Evolutionary conservation across 2,888 invertebrate species (phyloP).

Genomic region (Xanthia togata): DNA sequence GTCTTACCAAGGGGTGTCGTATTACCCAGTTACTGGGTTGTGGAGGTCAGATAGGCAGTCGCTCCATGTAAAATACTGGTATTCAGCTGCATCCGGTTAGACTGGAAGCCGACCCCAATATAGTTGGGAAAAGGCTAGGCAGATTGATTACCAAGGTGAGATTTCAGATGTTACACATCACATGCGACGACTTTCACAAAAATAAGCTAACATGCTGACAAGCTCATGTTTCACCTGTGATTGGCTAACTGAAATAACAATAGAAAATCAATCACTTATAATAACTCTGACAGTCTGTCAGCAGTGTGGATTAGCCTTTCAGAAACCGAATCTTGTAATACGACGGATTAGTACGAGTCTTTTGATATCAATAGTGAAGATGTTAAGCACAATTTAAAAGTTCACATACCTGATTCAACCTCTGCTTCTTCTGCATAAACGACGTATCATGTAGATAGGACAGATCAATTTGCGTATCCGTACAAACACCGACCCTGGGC

Average conservation of each 20-base stretch:
- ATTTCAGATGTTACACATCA: too few species aligned
- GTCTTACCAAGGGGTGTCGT: too few species aligned
- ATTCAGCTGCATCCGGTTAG: too few species aligned
- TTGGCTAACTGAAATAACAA: background rate
- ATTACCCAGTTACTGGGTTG: too few species aligned
- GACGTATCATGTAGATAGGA: constrained; percentile 95
- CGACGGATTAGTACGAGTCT: background rate
- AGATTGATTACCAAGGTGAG: too few species aligned
- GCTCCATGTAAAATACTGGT: too few species aligned
- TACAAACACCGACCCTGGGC: constrained; percentile 94
- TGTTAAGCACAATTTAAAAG: background rate
- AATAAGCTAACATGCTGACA: background rate
- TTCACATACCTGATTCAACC: constrained; percentile 92
- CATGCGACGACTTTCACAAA: background rate
- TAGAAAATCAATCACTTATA: background rate
- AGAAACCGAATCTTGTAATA: background rate
- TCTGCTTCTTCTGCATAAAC: constrained; percentile 95
- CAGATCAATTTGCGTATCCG: constrained; percentile 95
- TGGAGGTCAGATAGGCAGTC: too few species aligned
- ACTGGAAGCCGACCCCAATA: too few species aligned
- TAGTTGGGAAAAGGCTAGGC: too few species aligned
- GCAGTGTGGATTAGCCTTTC: background rate
- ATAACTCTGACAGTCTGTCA: background rate
- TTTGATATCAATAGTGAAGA: background rate
- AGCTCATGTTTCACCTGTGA: background rate